These are phyloP conservation scores for Syrrhaptes paradoxus DNA, from an alignment of 2,113 vertebrate species.

Conservation along the genomic window DNA sequence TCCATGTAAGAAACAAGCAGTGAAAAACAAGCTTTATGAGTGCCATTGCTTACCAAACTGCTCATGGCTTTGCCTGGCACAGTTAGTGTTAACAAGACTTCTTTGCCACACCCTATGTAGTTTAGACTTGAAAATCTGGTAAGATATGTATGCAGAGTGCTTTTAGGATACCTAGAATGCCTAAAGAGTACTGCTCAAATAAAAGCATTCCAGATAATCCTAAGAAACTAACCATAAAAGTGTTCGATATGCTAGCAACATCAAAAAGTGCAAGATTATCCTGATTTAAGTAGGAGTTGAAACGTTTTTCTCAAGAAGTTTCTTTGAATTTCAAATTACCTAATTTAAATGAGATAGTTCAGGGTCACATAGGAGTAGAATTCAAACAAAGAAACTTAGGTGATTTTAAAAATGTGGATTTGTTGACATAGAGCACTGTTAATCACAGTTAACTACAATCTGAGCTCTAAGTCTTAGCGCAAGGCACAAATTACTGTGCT, in stretches of 20 bases:
- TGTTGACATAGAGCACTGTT: not conserved
- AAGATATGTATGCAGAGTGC: not conserved
- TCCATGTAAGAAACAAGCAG: not conserved
- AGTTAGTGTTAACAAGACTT: not conserved
- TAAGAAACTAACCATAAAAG: not conserved
- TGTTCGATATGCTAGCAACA: not conserved
- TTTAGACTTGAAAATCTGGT: not conserved
- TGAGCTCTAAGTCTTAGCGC: not conserved
- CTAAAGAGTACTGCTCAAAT: not conserved
- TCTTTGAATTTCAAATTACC: not conserved
- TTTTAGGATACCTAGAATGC: not conserved
- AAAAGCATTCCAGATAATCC: not conserved
- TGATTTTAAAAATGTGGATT: not conserved
- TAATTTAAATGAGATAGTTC: not conserved
- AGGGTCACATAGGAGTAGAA: not conserved
- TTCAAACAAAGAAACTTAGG: not conserved
- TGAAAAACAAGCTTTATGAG: not conserved
- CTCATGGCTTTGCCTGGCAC: not conserved
- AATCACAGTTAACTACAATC: not conserved
- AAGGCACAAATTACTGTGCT: not conserved
- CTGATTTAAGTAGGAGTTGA: not conserved
- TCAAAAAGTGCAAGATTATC: not conserved
- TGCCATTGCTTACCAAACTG: not conserved
- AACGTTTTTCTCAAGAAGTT: not conserved
- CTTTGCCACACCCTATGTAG: not conserved